Evolutionary conservation across 2,797 vertebrate species (phyloP), one percentile per base, ranked within the genome.

Genomic region (Premnoplex brunnescens): DNA sequence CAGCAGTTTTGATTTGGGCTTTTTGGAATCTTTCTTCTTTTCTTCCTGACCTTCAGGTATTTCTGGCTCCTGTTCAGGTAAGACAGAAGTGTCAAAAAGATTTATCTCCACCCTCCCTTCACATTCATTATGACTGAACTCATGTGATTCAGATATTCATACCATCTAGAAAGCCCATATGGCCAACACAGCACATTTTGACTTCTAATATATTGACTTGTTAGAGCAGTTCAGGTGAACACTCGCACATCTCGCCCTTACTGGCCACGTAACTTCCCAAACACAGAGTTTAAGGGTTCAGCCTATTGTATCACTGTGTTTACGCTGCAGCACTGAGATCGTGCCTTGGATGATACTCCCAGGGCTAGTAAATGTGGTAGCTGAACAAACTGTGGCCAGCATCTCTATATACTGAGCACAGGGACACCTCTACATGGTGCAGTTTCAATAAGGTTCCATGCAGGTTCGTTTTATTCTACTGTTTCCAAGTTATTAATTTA

Each of bases 1-100:
- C 37, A 99, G 98, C 90, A 98, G 98, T 94, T 99, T 99, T 19
- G 96, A 98, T 97, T 99, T 99, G 44, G 97, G 98, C 97, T 99
- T 99, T 95, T 99, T 99, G n/a, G 98, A 91, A 92, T 99, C 99
- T 97, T 99, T 99, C 97, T 99, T 99, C 97, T 99, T 99, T 59
- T 98, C 97, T 22, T 98, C 97, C 36, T 97, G 97, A 66, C 97
- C 93, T 96, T 98, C 98, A 34, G 97, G 92, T 87, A 98, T 98
- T 39, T 99, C 98, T 60, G 98, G 98, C 55, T 99, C 99, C 99
- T 99, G 96, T 48, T 96, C 62, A 75, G 75, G 17, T 46, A 93
- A 95, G 59, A 91, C 17, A 91, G 22, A 71, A 77, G 15, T 7
- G 30, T 92, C 14, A 68, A 24, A 78, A 58, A 30, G 16, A 26